Evolutionary conservation across 2,113 vertebrate genomes (phyloP), one percentile per base, ranked within the genome.

Genomic region (Megaceryle torquata): DNA sequence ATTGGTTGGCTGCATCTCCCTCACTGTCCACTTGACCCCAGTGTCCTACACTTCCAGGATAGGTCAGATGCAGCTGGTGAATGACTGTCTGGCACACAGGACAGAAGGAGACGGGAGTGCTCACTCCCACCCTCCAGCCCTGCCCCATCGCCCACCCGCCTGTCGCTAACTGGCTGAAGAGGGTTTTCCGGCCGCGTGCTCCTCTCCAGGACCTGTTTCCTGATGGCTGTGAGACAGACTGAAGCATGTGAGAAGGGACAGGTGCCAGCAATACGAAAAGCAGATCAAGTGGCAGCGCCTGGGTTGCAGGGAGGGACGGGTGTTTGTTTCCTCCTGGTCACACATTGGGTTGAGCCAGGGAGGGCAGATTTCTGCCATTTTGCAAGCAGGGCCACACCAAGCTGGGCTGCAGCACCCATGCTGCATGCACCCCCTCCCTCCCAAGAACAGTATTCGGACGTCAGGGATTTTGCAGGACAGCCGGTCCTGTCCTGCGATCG

Each of bases 191-290:
- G 91, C 80, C 19, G 37, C 25, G 3, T 92, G 95, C 77, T 96
- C 86, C 86, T 86, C 72, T 4, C 93, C 69, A 57, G 88, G 83
- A 95, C 90, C 81, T 69, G 95, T 94, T 92, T 96, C 74, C 74
- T 94, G 95, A 95, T 0, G 95, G 92, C 77, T 3, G 20, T 0
- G 4, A 95, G 96, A 96, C 95, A 96, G 95, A 93, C 76, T 95
- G 93, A 96, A 96, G 95, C 95, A 96, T 94, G 95, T 96, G 96
- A 97, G 90, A 81, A 83, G 46, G 65, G 95, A 96, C 95, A 96
- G 96, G 95, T 96, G 96, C 95, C 96, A 97, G 93, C 86, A 71
- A 88, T 61, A 80, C 5, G 11, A 90, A 86, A 92, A 53, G 86
- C 92, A 93, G 94, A 89, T 93, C 89, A 85, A 95, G 94, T 89